Conservation (phyloP, 2,888 invertebrate genomes). For the Acleris holmiana region DNA sequence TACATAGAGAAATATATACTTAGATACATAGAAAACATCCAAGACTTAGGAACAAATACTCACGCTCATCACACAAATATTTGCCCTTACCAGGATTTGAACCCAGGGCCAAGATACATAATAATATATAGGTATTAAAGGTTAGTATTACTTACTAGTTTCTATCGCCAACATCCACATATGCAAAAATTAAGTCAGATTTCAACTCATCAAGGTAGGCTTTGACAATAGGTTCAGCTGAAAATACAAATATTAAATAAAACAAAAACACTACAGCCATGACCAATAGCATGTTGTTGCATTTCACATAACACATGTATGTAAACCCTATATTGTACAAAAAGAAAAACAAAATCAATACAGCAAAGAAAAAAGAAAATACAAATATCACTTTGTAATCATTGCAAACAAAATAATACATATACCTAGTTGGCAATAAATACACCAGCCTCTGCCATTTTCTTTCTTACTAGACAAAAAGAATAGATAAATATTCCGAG, state of each 20-base stretch:
- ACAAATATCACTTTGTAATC: not conserved
- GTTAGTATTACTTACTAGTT: slow-evolving; percentile 85
- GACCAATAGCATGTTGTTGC: not conserved
- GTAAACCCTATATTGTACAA: no score
- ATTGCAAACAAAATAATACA: not conserved
- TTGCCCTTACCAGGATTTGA: no score
- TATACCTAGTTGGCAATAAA: slow-evolving; percentile 70
- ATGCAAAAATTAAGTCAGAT: slow-evolving; percentile 87
- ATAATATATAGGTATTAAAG: not conserved
- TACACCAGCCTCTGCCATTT: slow-evolving; percentile 93
- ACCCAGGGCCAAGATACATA: no score
- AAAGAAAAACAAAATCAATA: no score
- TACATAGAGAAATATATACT: no score
- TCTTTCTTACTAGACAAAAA: slow-evolving; percentile 76
- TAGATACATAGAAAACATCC: no score
- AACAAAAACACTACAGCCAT: not conserved
- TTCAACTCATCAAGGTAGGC: slow-evolving; percentile 86
- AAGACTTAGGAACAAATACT: no score
- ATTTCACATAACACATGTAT: no score
- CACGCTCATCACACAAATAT: no score
- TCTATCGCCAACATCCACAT: slow-evolving; percentile 91
- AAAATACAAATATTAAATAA: slow-evolving; percentile 48
- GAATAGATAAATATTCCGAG: slow-evolving; percentile 69
- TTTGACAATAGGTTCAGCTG: slow-evolving; percentile 92
- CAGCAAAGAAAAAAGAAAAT: no score